Evolutionary conservation across 2,888 invertebrate genomes (phyloP).

Genomic region (Apamea anceps): DNA sequence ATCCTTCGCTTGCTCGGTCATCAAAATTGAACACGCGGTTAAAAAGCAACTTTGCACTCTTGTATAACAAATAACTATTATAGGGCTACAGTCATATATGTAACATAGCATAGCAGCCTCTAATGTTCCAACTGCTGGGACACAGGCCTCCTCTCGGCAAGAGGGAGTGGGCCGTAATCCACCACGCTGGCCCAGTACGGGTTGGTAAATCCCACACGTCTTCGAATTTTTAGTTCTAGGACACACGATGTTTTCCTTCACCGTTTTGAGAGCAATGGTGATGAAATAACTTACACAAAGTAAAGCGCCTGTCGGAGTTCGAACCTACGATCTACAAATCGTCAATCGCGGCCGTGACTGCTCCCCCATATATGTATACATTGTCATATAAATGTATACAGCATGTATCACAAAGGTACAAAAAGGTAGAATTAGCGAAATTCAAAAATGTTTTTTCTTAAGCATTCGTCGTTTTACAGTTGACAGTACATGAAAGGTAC

Average conservation of each 20-base stretch:
- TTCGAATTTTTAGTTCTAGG: neutral
- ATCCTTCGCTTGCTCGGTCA: no score
- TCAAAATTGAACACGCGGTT: no score
- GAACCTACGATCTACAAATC: neutral
- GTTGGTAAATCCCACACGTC: neutral
- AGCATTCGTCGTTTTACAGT: neutral
- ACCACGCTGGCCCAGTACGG: neutral
- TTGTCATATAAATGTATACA: neutral
- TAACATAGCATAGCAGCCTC: no score
- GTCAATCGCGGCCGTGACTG: neutral
- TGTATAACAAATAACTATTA: no score
- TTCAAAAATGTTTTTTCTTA: neutral
- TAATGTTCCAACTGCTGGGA: neutral
- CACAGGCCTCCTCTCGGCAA: neutral
- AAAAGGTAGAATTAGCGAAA: neutral
- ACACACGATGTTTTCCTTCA: neutral
- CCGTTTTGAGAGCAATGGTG: neutral
- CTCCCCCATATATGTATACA: neutral
- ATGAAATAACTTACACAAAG: neutral
- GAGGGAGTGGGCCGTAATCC: neutral
- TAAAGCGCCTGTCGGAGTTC: neutral
- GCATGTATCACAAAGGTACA: neutral
- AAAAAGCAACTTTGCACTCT: no score
- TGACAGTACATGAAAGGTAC: constrained; percentile 4
- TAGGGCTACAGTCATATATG: neutral